Evolutionary conservation across 1,140 invertebrate species (phyloP), one percentile per base, ranked within the genome.

Genomic region (Monochamus saltuarius): DNA sequence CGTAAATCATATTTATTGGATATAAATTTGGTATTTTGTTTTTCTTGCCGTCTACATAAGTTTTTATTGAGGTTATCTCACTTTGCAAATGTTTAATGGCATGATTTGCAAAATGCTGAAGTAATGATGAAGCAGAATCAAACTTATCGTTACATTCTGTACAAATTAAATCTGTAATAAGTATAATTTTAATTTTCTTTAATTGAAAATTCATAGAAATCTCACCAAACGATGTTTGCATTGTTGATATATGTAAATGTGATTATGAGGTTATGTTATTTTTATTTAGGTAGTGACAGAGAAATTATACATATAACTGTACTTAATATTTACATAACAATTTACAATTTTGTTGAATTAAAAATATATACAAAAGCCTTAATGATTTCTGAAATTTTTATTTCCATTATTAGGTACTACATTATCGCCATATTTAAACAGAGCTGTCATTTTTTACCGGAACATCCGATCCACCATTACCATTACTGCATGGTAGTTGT

Each of bases 71-170:
- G 22, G 22, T 29, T 29, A 29, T 29, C 22, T 40, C 19, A 35
- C 17, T 40, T 34, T 14, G 17, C 13, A 58, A 57, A 38, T 52
- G 29, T 29, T 56, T n/a, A 19, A 56, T 46, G 16, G 45, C 63
- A 35, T 62, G 63, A 16, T 29, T 54, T 35, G 59, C 63, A 46
- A 61, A 65, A 55, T 61, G 59, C 49, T 62, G 49, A 1, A 65
- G 43, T 36, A 62, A 54, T 9, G 35, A 35, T 10, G 62, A 49
- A 1, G 62, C 62, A n/a, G 59, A 42, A 34, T 53, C 19, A 39
- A 61, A 65, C 19, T 54, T 29, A 4, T 42, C n/a, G n/a, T 47
- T 37, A 37, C 59, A 65, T 51, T 65, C 55, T 10, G 54, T 39
- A 56, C 63, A 65, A 39, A 19, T 45, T 4, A 58, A 58, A 57